These are phyloP conservation scores for Megaptera novaeangliae DNA, from an alignment of 2,113 vertebrate genomes.

Conservation along the genomic window DNA sequence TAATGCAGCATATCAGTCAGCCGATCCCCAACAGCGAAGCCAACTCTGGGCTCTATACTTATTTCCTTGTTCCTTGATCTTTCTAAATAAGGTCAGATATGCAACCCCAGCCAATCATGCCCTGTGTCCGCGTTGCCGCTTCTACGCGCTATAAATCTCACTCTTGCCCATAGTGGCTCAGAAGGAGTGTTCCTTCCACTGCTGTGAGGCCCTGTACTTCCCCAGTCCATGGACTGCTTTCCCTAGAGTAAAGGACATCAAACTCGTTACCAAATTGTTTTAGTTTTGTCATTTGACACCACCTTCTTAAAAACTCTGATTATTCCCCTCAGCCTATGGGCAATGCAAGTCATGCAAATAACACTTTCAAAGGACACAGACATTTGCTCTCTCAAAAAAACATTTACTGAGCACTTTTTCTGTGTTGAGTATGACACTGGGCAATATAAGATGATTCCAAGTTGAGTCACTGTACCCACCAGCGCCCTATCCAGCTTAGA, in stretches of 20 bases:
- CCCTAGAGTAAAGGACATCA: neutral
- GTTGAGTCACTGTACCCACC: neutral
- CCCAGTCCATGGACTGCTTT: neutral
- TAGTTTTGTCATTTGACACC: neutral
- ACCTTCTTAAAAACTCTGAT: neutral
- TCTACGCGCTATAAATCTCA: neutral
- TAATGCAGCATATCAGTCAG: fast-evolving
- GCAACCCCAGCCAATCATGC: neutral
- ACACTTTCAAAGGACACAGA: neutral
- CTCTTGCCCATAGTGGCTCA: neutral
- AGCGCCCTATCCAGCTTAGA: neutral
- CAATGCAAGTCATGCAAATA: neutral
- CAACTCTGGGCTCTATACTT: neutral
- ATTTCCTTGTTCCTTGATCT: neutral
- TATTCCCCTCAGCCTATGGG: neutral
- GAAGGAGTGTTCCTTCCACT: neutral
- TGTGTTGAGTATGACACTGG: neutral
- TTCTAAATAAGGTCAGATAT: neutral
- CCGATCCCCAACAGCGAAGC: neutral
- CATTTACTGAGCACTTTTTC: neutral
- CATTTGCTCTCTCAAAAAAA: neutral
- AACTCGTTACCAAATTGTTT: neutral
- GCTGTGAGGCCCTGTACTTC: neutral
- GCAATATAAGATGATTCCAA: neutral
- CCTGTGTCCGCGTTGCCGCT: neutral